Evolutionary conservation across 64 coral and sea anemone genomes (phyloP).

Genomic region (Actinia tenebrosa): DNA sequence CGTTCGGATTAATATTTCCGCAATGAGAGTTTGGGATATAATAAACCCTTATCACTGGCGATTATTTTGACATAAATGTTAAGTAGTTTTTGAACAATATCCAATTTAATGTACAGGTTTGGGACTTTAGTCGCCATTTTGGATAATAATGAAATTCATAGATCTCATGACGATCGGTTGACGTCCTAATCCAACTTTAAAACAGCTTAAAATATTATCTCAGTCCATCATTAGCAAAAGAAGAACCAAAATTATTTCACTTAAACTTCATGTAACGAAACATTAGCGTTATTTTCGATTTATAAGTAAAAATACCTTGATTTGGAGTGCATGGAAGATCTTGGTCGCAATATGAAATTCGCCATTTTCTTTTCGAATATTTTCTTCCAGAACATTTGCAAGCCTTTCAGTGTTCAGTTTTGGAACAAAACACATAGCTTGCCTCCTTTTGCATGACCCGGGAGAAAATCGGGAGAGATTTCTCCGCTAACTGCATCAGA

Average conservation of each 20-base stretch:
- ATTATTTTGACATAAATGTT: background rate
- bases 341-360: background rate
- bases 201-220: background rate
- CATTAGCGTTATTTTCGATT: background rate
- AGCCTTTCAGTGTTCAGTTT: constrained; percentile 41
- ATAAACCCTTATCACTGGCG: background rate
- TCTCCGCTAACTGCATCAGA: constrained; percentile 11
- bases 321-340: constrained; percentile 20
- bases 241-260: background rate
- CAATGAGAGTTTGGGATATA: background rate
- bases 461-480: constrained; percentile 18
- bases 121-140: background rate
- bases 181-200: background rate
- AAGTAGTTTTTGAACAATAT: background rate
- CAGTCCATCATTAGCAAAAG: background rate
- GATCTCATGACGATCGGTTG: background rate
- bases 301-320: background rate
- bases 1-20: background rate
- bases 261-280: background rate
- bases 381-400: constrained; percentile 44
- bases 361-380: constrained; percentile 33
- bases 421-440: constrained; percentile 38
- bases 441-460: constrained; percentile 43
- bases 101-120: background rate
- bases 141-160: background rate